Conservation (phyloP, 2,113 vertebrate species). For the Sander vitreus region DNA sequence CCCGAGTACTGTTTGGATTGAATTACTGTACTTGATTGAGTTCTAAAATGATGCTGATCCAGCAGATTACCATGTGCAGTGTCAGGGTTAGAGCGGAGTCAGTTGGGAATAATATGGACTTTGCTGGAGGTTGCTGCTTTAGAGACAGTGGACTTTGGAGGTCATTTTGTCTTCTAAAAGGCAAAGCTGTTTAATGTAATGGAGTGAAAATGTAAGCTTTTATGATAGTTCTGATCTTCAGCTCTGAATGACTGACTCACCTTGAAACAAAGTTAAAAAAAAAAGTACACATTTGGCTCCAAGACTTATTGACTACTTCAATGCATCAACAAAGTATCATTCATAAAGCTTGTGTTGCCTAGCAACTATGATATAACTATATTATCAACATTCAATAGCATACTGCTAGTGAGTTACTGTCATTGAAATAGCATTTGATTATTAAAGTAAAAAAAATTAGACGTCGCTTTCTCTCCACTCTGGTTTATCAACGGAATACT, state of each 20-base stretch:
- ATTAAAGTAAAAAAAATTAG: neutral
- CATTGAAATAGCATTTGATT: conserved; percentile 4
- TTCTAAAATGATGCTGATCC: conserved; percentile 65
- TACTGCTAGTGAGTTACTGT: neutral
- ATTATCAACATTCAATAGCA: neutral
- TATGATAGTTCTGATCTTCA: neutral
- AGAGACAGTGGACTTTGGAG: neutral
- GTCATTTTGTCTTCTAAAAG: conserved; percentile 6
- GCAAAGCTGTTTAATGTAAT: conserved; percentile 13
- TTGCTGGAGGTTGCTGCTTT: neutral
- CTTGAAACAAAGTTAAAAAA: neutral
- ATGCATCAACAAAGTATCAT: neutral
- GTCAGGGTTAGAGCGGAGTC: conserved; percentile 47
- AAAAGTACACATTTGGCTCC: conserved; percentile 1
- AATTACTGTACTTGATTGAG: conserved; percentile 66
- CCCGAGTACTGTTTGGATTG: conserved; percentile 34
- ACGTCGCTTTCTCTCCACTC: neutral
- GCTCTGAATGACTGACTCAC: conserved; percentile 13
- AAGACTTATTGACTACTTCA: neutral
- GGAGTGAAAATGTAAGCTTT: neutral
- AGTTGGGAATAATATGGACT: conserved; percentile 38
- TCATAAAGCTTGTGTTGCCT: conserved; percentile 15
- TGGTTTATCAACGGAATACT: neutral
- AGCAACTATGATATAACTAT: conserved; percentile 25
- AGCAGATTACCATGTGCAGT: conserved; percentile 54